Base-by-base conservation (phyloP, 2,113 vertebrate species). In the Albula glossodonta region DNA sequence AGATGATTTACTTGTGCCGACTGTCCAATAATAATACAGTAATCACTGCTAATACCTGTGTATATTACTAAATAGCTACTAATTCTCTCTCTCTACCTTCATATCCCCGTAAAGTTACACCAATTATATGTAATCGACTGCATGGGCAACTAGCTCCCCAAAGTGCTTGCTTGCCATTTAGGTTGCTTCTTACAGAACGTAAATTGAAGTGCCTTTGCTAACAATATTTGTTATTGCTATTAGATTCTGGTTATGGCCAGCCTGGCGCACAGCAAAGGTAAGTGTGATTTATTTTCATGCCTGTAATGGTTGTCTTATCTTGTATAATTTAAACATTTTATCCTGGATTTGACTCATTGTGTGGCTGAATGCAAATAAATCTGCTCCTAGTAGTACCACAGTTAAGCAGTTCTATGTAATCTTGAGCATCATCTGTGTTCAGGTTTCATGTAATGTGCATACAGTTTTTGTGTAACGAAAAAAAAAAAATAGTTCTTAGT, bases 181-280 rank as follows among this genome's bases (percentile, higher is more conserved):
- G 60, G 5, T 63, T 3, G 17, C 60, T 4, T 63, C 57, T 60
- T 11, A 3, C 60, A 1, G 5, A 2, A 22, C 4, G 1, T 19
- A 0, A 5, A 7, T 22, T 66, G 60, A 66, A 66, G 4, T 19
- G 22, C 60, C 15, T 10, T 0, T 53, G 3, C 51, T 70, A 9
- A 9, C 51, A 0, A 6, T 84, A 51, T 25, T 82, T 48, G 3
- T 83, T 77, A 91, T 88, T 91, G 91, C 87, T 95, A 93, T 83
- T 93, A 99, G 98, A 99, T 96, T 98, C 97, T 87, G 98, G 98
- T 92, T 99, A 97, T 93, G 94, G 96, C 89, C 96, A 97, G 89
- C 96, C 96, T 92, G 96, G 96, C 89, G 94, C 96, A 91, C 96
- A 84, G 7, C 83, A 96, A 93, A 98, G 97, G 98, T 96, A 96